A percentile compares a stretch with the other conserved stretches of the same genome.
Conservation (phyloP, 2,888 invertebrate species). For the Liopterus haemorrhoidalis region DNA sequence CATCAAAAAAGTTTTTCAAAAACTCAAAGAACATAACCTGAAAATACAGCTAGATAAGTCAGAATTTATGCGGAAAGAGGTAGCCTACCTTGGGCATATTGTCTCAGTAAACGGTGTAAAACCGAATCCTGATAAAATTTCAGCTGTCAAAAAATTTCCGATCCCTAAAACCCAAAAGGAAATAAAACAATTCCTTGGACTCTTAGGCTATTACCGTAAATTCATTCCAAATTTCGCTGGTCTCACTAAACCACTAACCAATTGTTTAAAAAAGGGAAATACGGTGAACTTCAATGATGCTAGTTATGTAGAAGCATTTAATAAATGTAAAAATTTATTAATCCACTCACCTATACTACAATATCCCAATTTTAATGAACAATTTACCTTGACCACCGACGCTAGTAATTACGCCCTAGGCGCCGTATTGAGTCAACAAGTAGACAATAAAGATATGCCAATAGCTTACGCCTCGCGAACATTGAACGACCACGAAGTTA, state of each 20-base stretch:
- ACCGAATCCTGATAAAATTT: neutral
- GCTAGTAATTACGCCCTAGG: too few species aligned
- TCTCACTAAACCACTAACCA: neutral
- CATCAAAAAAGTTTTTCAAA: neutral
- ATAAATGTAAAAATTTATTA: too few species aligned
- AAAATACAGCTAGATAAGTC: slow-evolving; percentile 9
- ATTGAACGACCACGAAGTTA: too few species aligned
- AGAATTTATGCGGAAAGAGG: neutral
- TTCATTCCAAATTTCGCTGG: neutral
- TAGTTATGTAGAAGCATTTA: too few species aligned
- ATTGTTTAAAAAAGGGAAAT: neutral
- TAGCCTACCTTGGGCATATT: neutral
- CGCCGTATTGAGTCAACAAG: too few species aligned
- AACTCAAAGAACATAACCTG: slow-evolving; percentile 1
- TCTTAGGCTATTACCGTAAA: neutral
- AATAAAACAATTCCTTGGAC: neutral
- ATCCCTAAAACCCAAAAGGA: neutral
- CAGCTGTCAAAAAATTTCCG: neutral
- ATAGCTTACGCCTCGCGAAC: too few species aligned
- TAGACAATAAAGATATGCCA: too few species aligned
- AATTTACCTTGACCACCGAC: too few species aligned
- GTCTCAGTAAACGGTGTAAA: neutral
- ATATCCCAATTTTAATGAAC: too few species aligned
- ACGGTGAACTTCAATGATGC: too few species aligned
- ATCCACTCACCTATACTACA: too few species aligned